Evolutionary conservation across 2,113 vertebrate genomes (phyloP).

Genomic region (Pachycephala philippinensis): DNA sequence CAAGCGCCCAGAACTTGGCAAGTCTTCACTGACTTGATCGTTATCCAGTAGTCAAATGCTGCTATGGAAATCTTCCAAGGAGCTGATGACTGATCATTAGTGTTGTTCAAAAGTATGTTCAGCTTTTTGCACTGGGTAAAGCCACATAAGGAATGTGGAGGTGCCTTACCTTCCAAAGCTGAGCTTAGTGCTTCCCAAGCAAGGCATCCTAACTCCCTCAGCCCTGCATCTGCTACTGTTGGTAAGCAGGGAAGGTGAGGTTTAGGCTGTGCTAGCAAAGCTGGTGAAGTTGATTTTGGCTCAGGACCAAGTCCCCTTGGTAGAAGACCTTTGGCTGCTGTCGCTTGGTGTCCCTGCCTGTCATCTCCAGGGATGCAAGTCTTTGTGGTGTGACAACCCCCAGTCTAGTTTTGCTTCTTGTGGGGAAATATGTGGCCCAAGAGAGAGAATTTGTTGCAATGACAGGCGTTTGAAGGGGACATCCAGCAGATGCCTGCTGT

Average conservation of each 20-base stretch:
- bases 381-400: accelerated
- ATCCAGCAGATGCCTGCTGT: background rate
- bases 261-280: background rate
- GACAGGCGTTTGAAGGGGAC: background rate
- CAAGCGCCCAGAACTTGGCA: conserved; percentile 50
- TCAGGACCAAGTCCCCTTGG: background rate
- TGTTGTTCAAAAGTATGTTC: background rate
- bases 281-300: background rate
- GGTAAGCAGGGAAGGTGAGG: background rate
- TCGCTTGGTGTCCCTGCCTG: accelerated
- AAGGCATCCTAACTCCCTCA: background rate
- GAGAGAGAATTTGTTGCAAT: background rate
- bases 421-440: background rate
- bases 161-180: background rate
- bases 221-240: background rate
- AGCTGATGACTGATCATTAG: conserved; percentile 28
- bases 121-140: background rate
- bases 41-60: conserved; percentile 47
- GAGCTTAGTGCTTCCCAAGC: background rate
- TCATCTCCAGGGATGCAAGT: background rate
- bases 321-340: background rate
- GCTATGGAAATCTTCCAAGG: conserved; percentile 18
- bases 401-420: background rate
- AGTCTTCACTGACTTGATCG: background rate
- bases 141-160: accelerated